Percentiles rank a stretch among this genome's conserved stretches.
phyloP scores from a whole-genome alignment of 2,888 invertebrate species.

The Diplolepis rosae region DNA sequence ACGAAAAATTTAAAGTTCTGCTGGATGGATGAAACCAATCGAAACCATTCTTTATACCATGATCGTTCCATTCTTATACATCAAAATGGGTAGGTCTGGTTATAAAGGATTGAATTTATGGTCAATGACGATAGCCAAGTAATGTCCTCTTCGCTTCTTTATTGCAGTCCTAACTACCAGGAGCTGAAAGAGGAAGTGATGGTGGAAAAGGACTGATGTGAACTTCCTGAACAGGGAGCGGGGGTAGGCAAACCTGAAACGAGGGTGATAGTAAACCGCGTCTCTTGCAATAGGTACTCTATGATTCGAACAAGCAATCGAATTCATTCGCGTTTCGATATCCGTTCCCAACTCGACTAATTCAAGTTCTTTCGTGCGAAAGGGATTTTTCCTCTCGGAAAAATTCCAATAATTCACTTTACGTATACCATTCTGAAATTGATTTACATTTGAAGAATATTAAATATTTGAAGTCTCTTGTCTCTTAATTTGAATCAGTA shows the following conservation, averaged over 20 bases:
- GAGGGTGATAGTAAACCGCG: constrained; percentile 9
- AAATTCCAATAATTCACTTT: not conserved
- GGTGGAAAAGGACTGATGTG: constrained; percentile 20
- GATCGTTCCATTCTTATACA: constrained; percentile 13
- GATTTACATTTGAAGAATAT: not conserved
- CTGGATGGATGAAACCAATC: constrained; percentile 25
- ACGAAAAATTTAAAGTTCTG: not conserved
- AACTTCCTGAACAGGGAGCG: constrained; percentile 15
- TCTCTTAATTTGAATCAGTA: too few species aligned
- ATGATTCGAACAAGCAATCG: constrained; percentile 31
- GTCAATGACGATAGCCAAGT: constrained; percentile 29
- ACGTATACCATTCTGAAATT: not conserved
- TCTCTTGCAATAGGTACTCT: constrained; percentile 64
- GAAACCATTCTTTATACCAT: constrained; percentile 19
- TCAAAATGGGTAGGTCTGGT: constrained; percentile 23
- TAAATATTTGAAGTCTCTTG: too few species aligned
- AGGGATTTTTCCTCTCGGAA: not conserved
- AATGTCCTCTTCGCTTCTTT: constrained; percentile 24
- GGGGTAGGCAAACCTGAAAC: not conserved
- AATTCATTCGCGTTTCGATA: constrained; percentile 30
- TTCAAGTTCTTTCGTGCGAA: not conserved
- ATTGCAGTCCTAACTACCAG: constrained; percentile 30
- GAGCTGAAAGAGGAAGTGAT: constrained; percentile 18
- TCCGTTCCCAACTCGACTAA: constrained; percentile 3
- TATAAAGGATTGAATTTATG: constrained; percentile 28